phyloP scores from a whole-genome alignment of 1,140 invertebrate genomes.

The Saccostrea cuccullata region DNA sequence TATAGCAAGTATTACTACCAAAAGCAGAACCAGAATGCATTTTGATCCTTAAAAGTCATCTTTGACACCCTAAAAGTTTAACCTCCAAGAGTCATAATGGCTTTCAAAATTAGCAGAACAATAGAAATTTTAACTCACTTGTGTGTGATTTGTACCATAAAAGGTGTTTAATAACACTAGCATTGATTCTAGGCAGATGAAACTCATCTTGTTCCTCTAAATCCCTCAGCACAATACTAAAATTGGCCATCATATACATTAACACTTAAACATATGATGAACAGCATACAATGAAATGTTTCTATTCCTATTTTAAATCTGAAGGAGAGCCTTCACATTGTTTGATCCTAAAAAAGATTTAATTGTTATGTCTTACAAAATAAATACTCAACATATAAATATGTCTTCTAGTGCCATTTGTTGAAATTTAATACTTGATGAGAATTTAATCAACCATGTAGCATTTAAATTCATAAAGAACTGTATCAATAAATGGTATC shows the following conservation, averaged over 20 bases:
- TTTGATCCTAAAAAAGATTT: not conserved
- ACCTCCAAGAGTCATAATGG: too few species aligned
- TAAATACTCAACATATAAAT: not conserved
- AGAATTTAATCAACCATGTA: not conserved
- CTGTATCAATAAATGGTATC: not conserved
- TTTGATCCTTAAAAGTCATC: too few species aligned
- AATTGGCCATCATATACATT: not conserved
- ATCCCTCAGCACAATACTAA: slow-evolving; percentile 14
- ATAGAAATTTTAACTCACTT: not conserved
- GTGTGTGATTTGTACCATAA: slow-evolving; percentile 7
- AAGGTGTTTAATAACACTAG: slow-evolving; percentile 21
- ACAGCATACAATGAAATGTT: not conserved
- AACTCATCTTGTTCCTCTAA: slow-evolving; percentile 14
- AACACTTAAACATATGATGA: not conserved
- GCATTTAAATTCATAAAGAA: not conserved
- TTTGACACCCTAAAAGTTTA: too few species aligned
- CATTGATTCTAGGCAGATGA: slow-evolving; percentile 17
- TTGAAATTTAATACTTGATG: not conserved
- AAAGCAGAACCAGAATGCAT: too few species aligned
- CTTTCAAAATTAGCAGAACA: not conserved
- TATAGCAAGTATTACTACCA: too few species aligned
- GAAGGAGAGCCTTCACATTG: not conserved
- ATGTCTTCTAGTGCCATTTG: not conserved
- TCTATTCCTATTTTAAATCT: not conserved
- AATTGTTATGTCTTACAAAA: not conserved